These are phyloP conservation scores for Drosophila emarginata DNA, from an alignment of 2,888 invertebrate species.

Conservation along the genomic window DNA sequence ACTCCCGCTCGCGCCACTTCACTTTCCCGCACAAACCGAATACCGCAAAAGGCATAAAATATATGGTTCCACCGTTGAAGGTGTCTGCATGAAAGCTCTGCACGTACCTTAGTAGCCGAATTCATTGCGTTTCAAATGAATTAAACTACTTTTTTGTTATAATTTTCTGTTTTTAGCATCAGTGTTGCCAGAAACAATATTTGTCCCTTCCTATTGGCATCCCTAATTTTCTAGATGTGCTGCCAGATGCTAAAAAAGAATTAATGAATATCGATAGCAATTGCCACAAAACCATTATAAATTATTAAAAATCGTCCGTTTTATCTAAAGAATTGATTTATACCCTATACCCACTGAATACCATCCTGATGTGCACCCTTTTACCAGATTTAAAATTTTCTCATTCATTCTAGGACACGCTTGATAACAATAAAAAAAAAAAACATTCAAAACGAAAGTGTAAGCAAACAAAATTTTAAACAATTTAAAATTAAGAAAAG, in stretches of 20 bases:
- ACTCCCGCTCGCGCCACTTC: slow-evolving; percentile 42
- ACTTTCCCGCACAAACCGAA: slow-evolving; percentile 44
- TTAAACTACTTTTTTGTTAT: slow-evolving; percentile 52
- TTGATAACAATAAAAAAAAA: too few species aligned
- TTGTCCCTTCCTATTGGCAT: background rate
- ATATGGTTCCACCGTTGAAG: slow-evolving; percentile 6
- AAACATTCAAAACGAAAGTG: too few species aligned
- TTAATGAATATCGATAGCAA: background rate
- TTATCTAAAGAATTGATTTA: background rate
- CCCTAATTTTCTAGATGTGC: background rate
- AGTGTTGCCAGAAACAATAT: slow-evolving; percentile 11
- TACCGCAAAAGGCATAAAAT: background rate
- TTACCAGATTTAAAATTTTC: too few species aligned
- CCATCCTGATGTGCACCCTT: too few species aligned
- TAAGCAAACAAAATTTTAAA: too few species aligned
- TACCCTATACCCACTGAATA: too few species aligned
- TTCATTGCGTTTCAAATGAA: slow-evolving; percentile 75
- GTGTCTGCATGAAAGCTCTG: background rate
- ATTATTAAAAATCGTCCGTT: background rate
- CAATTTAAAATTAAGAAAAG: too few species aligned
- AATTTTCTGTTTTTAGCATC: slow-evolving; percentile 44
- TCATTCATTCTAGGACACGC: too few species aligned
- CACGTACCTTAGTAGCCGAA: slow-evolving; percentile 82
- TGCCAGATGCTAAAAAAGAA: background rate
- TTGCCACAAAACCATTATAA: background rate